Base-by-base conservation (phyloP, 2,113 vertebrate genomes). In the Oncorhynchus masou region DNA sequence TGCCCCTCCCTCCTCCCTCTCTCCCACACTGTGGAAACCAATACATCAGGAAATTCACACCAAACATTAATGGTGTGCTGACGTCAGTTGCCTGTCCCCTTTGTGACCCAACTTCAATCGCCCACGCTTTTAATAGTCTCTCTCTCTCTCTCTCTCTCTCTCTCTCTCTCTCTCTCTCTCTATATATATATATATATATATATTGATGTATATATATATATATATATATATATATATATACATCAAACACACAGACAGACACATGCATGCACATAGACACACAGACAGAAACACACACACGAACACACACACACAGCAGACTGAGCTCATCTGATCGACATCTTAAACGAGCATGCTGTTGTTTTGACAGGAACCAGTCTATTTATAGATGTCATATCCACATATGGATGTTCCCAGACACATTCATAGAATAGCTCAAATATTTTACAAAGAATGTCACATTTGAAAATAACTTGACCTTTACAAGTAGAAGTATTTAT, bases 281-380 rank as follows among this genome's bases (percentile, higher is more conserved):
- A 34, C 1, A 8, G 6, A 34, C 34, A 34, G 34, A 34, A 34
- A 34, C 34, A 34, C 34, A 34, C 39, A 45, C 39, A 45, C 34
- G 2, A 1, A 39, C 34, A 39, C 34, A 39, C 34, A 57, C 66
- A 24, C 57, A 45, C 31, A 19, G 34, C 65, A 70, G 78, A 73
- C 75, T 86, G 85, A 89, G 84, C 83, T 91, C 89, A 90, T 88
- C 86, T 79, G 70, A 79, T 85, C 78, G 82, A 83, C 85, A 88
- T 90, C 70, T 62, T 62, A 62, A n/a, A 62, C 24, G 59, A 62
- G 59, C 59, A 62, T 62, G 59, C 59, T 8, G 9, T 62, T 22
- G 59, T 62, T 62, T 22, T 62, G 59, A 62, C 59, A 9, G n/a
- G 59, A 62, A 22, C 7, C 16, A 3, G 19, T 62, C 20, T 62